Evolutionary conservation across 2,797 vertebrate genomes (phyloP).

Genomic region (Mormyrus hasselquistii): DNA sequence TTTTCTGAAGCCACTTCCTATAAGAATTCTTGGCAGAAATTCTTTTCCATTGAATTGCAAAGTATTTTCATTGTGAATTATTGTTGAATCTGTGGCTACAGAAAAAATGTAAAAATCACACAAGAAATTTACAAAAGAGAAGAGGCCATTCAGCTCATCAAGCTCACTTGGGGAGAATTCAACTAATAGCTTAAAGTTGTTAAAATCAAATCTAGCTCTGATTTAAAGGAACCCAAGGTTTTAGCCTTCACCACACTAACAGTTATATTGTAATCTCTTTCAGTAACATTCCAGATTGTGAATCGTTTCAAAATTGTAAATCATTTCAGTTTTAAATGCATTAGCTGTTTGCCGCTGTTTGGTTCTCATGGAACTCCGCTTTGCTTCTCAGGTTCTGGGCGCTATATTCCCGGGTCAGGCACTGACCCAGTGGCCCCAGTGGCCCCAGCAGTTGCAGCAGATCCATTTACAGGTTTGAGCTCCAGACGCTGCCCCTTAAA

Average conservation of each 20-base stretch:
- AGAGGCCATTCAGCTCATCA: background rate
- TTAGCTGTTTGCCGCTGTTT: background rate
- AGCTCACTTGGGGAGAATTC: background rate
- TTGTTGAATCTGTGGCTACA: background rate
- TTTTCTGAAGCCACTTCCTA: background rate
- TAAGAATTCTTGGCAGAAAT: background rate
- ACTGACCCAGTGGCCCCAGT: conserved; percentile 31
- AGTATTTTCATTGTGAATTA: background rate
- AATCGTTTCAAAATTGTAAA: background rate
- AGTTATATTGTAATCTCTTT: background rate
- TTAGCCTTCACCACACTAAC: background rate
- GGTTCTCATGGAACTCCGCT: background rate
- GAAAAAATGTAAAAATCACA: background rate
- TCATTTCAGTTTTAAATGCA: background rate
- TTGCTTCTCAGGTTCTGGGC: conserved; percentile 61
- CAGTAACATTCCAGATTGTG: background rate
- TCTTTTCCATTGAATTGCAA: background rate
- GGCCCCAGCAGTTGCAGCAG: conserved; percentile 41
- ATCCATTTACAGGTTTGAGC: conserved; percentile 67
- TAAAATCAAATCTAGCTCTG: background rate
- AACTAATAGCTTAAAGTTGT: background rate
- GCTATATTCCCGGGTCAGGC: conserved; percentile 66
- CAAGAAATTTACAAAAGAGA: background rate
- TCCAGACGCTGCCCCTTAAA: background rate
- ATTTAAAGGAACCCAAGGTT: background rate